Evolutionary conservation across 2,888 invertebrate species (phyloP), one percentile per base, ranked within the genome.

Genomic region (Troides oblongomaculatus): DNA sequence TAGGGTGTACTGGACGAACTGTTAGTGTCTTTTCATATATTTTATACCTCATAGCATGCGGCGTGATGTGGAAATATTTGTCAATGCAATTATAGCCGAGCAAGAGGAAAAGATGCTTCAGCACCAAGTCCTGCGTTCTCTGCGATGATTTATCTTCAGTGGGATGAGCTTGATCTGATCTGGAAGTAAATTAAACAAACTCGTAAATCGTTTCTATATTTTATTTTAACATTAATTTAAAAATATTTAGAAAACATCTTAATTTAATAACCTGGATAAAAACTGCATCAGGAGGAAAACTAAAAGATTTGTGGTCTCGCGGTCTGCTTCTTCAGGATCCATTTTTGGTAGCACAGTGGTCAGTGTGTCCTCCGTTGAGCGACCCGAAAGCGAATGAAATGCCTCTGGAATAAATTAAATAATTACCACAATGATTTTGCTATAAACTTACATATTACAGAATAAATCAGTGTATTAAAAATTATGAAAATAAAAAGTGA

Each of bases 211-310:
- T 3, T 10, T 5, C 0, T 7, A 39, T 10, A 10, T 39, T 39
- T 39, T 39, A 39, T 1, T 39, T 39, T 10, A 39, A 39, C 39
- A 10, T 39, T 39, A 5, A 10, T 10, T 7, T 39, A 39, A 39
- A 39, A 39, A 7, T 7, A 7, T 10, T 39, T 10, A 39, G 39
- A 6, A 39, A 39, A 39, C 10, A 39, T 39, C 39, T 39, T 39
- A 10, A 58, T n/a, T 10, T 95, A 57, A 21, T 93, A 72, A 89
- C 92, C 92, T 88, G 0, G 98, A 97, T 83, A 99, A 93, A 85
- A 99, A 99, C 93, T 99, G 99, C 97, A 99, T 98, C 18, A 99
- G 94, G n/a, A 99, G 93, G 79, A 98, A 97, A 17, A 99, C 97
- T 56, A 99, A 92, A 39, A 99, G 93, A 85, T 99, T 99, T 78